These are phyloP conservation scores for Rotaria socialis DNA, from an alignment of 2,888 invertebrate species.

Conservation along the genomic window DNA sequence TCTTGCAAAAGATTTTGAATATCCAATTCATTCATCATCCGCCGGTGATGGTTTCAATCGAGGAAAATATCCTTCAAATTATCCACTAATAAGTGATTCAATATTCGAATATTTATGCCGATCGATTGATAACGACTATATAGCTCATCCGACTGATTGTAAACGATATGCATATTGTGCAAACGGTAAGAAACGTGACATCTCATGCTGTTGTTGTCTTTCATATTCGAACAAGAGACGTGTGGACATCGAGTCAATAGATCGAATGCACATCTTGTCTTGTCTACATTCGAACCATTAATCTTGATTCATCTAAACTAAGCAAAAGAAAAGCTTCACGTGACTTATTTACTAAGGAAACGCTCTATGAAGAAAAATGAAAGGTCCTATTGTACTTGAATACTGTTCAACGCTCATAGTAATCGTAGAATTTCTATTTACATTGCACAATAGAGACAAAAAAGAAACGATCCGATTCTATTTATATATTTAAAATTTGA, in stretches of 20 bases:
- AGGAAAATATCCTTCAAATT: neutral
- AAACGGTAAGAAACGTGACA: conserved; percentile 38
- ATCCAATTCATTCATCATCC: neutral
- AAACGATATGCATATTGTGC: conserved; percentile 45
- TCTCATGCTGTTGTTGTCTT: neutral
- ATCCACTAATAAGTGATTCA: neutral
- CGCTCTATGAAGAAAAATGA: neutral
- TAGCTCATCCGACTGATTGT: conserved; percentile 41
- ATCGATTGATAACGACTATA: conserved; percentile 41
- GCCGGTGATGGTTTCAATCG: neutral
- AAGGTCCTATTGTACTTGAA: neutral
- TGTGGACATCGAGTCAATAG: conserved; percentile 16
- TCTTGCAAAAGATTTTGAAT: neutral
- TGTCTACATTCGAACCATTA: conserved; percentile 27
- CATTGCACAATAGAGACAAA: neutral
- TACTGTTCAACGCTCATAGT: neutral
- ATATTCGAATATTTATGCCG: conserved; percentile 38
- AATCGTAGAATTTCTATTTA: neutral
- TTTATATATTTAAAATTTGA: no score
- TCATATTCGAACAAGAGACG: neutral
- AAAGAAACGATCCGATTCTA: no score
- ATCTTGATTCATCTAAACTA: conserved; percentile 5
- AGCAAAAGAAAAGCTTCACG: neutral
- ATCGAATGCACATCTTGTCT: conserved; percentile 3
- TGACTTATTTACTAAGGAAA: neutral